Evolutionary conservation across 2,113 vertebrate species (phyloP), one percentile per base, ranked within the genome.

Genomic region (Lampris megalopsis): DNA sequence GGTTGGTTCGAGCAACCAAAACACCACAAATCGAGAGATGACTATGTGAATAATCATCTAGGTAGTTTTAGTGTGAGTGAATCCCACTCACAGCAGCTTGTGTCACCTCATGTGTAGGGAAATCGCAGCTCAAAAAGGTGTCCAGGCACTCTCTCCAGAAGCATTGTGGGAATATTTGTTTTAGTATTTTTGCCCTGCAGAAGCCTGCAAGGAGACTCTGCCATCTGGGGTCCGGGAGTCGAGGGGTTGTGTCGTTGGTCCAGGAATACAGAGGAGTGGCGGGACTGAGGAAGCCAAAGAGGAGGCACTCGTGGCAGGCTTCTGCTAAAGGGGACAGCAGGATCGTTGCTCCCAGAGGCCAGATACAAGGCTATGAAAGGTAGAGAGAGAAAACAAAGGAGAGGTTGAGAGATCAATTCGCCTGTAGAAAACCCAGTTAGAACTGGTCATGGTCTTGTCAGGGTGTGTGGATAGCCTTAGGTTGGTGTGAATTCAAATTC

Each of bases 221-320:
- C 69, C 48, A 47, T 47, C 11, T 36, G 42, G n/a, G 35, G 24
- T 68, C 1, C 57, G 45, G 43, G 52, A 24, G 38, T 45, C 10
- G 11, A 13, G 38, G 24, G 40, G 47, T 10, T 11, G 9, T 38
- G 8, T 35, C 35, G 54, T 40, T 58, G 50, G 37, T 62, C 60
- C 42, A 62, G 48, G 67, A 5, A 42, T 40, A 63, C 35, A 5
- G 72, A 57, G 43, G 73, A 36, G 36, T 43, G 9, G 59, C 41
- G 50, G 53, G 59, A 52, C 11, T 52, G 57, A 43, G 38, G 50
- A 43, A 71, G 13, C 68, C 64, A 64, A 36, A 57, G 68, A 61
- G 54, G 63, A 80, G 76, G 81, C 81, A 83, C 81, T 75, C 64
- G 11, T 6, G 71, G 65, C 38, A 57, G 68, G 64, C n/a, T 0